Evolutionary conservation across 2,113 vertebrate species (phyloP).

Genomic region (Lasiurus borealis): DNA sequence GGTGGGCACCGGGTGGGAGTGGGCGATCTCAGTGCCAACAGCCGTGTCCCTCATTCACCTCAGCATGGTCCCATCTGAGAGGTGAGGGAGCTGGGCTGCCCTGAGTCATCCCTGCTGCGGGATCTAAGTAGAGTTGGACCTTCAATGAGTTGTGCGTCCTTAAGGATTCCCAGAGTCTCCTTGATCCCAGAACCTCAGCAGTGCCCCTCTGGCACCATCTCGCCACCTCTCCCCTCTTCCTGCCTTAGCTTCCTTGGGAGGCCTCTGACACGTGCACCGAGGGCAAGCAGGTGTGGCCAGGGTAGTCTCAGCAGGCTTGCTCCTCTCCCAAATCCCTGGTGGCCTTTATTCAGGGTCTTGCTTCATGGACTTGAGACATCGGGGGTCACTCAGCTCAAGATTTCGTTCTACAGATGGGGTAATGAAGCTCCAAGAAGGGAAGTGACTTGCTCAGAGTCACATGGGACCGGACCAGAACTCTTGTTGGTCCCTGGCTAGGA

Average conservation of each 20-base stretch:
- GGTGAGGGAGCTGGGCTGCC: too few relatives aligned
- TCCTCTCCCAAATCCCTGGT: not conserved
- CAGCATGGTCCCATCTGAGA: too few relatives aligned
- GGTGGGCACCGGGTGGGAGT: not conserved
- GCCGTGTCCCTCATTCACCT: not conserved
- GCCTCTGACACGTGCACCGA: not conserved
- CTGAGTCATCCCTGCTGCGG: not conserved
- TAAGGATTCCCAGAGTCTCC: not conserved
- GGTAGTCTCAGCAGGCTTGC: not conserved
- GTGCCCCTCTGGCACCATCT: fast-evolving
- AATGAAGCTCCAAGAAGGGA: not conserved
- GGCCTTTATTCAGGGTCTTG: not conserved
- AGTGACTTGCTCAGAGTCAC: not conserved
- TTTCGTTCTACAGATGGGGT: not conserved
- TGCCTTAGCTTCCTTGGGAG: not conserved
- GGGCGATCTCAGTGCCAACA: not conserved
- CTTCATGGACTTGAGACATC: not conserved
- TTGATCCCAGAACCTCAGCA: not conserved
- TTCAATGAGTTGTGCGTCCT: not conserved
- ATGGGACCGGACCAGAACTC: not conserved
- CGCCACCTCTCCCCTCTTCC: not conserved
- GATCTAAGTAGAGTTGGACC: not conserved
- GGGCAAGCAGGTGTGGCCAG: not conserved
- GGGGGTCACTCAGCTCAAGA: not conserved
- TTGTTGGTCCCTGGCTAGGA: not conserved